These are phyloP conservation scores for Otolemur garnettii DNA, from an alignment of 2,113 vertebrate species.

Conservation along the genomic window DNA sequence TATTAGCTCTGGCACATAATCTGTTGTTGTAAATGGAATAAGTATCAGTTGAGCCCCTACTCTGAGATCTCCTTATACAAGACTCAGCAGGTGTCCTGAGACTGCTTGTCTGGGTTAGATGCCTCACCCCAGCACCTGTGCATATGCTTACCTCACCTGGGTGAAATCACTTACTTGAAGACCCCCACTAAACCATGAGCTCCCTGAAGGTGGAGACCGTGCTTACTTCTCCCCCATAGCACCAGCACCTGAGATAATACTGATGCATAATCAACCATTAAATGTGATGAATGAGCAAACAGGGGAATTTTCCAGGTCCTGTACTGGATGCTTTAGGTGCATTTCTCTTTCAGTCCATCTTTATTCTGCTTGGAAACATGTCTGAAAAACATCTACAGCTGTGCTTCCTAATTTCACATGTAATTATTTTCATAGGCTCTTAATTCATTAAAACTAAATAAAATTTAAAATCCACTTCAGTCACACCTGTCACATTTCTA, in stretches of 20 bases:
- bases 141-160: background rate
- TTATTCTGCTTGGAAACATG: conserved; percentile 20
- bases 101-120: background rate
- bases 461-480: background rate
- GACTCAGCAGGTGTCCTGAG: background rate
- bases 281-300: background rate
- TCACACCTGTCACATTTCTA: background rate
- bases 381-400: background rate
- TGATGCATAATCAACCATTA: background rate
- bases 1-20: background rate
- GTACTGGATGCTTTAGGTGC: background rate
- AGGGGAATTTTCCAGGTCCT: background rate
- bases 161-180: background rate
- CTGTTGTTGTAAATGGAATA: background rate
- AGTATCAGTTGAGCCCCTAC: background rate
- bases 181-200: background rate
- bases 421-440: conserved; percentile 9
- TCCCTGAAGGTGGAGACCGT: background rate
- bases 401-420: background rate
- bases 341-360: background rate
- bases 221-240: background rate
- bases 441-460: conserved; percentile 11
- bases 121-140: background rate
- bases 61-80: background rate
- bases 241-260: background rate